Evolutionary conservation across 2,113 vertebrate species (phyloP).

Genomic region (Romanogobio albipinnatus): DNA sequence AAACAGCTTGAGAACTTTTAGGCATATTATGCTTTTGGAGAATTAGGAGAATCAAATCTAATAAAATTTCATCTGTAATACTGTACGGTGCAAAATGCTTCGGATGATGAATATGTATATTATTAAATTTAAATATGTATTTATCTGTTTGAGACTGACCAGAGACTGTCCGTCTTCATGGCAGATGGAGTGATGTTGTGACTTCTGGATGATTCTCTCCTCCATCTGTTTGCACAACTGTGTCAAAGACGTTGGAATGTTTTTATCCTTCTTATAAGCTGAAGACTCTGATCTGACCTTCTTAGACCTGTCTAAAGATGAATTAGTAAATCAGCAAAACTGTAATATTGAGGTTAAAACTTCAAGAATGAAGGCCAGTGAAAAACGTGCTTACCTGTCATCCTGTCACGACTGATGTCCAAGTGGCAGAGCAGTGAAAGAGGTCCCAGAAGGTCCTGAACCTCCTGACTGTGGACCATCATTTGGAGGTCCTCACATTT

Average conservation of each 20-base stretch:
- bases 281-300: constrained; percentile 16
- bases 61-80: no score
- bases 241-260: constrained; percentile 37
- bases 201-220: constrained; percentile 34
- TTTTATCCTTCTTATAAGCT: neutral
- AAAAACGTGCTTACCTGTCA: constrained; percentile 10
- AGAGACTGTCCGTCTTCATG: constrained; percentile 51
- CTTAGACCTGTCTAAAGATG: constrained; percentile 37
- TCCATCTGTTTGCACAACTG: constrained; percentile 49
- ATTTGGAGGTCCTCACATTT: constrained; percentile 1
- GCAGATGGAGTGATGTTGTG: neutral
- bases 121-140: no score
- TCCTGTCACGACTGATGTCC: neutral
- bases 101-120: neutral
- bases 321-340: neutral
- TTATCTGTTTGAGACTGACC: constrained; percentile 40
- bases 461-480: neutral
- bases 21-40: no score
- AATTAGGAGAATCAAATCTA: no score
- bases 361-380: neutral
- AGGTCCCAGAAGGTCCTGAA: constrained; percentile 12
- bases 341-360: neutral
- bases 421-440: constrained; percentile 28
- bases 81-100: neutral
- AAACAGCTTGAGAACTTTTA: no score